Conservation (phyloP, 1,140 invertebrate genomes). For the Brachionus angularis region DNA sequence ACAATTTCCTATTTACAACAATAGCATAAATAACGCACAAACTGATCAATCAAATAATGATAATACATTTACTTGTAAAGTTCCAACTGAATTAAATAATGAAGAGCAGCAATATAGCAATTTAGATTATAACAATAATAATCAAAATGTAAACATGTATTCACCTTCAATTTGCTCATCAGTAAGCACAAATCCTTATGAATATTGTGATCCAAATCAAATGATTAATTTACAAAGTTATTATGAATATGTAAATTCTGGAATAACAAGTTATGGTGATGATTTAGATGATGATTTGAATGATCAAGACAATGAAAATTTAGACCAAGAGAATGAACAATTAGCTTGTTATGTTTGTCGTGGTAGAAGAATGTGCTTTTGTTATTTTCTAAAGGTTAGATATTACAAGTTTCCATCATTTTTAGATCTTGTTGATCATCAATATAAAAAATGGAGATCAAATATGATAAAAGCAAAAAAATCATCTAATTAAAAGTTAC, state of each 20-base stretch:
- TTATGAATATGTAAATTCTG: conserved; percentile 16
- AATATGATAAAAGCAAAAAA: conserved; percentile 41
- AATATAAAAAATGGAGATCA: conserved; percentile 43
- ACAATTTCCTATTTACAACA: neutral
- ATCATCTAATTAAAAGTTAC: too few species aligned
- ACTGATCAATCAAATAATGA: neutral
- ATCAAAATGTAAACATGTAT: conserved; percentile 12
- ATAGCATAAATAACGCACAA: neutral
- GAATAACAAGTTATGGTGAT: conserved; percentile 11
- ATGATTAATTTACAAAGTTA: conserved; percentile 17
- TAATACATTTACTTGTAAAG: neutral
- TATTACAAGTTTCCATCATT: conserved; percentile 43
- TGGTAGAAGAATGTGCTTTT: conserved; percentile 43
- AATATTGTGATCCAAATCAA: neutral
- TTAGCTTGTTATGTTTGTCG: conserved; percentile 35
- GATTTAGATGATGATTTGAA: too few species aligned
- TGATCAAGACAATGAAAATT: conserved; percentile 19
- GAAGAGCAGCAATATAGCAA: neutral
- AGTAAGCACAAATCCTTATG: neutral
- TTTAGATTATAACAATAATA: neutral
- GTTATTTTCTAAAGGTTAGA: conserved; percentile 41
- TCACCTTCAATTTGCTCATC: too few species aligned
- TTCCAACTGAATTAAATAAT: neutral
- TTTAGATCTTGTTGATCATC: conserved; percentile 39
- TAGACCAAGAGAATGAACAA: conserved; percentile 32